These are phyloP conservation scores for Mormyrus proboscirostris DNA, from an alignment of 2,797 vertebrate genomes.

Conservation along the genomic window DNA sequence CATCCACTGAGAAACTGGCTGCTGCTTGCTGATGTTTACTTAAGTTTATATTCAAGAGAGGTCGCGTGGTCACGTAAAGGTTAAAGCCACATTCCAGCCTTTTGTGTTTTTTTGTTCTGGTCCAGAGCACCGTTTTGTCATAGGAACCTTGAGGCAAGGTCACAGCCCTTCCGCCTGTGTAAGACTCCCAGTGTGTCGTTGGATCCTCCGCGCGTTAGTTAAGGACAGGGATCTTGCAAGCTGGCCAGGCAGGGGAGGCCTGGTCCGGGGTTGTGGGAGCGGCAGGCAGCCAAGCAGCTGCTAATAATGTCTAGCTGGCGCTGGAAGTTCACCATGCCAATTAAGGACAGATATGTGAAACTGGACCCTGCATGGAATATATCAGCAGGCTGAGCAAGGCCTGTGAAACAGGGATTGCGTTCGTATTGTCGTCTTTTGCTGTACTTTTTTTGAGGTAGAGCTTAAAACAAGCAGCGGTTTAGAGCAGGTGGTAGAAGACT, in stretches of 20 bases:
- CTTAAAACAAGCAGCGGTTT: background rate
- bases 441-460: conserved; percentile 8
- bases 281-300: conserved; percentile 63
- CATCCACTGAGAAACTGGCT: background rate
- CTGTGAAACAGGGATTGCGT: conserved; percentile 15
- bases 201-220: background rate
- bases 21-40: conserved; percentile 33
- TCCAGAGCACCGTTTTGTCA: background rate
- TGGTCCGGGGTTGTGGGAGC: conserved; percentile 25
- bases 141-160: conserved; percentile 2
- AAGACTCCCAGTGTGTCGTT: background rate
- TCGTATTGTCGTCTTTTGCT: background rate
- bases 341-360: conserved; percentile 65
- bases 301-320: conserved; percentile 60
- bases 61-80: conserved; percentile 71
- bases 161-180: background rate
- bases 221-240: conserved; percentile 19
- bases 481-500: background rate
- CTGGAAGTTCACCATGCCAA: conserved; percentile 49
- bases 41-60: conserved; percentile 40
- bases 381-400: conserved; percentile 2
- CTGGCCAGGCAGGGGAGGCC: conserved; percentile 31
- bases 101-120: background rate
- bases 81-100: conserved; percentile 41
- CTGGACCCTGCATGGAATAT: conserved; percentile 37